Percentiles rank a stretch among this genome's conserved stretches.
Evolutionary conservation across 2,113 vertebrate genomes (phyloP).

Genomic region (Hystrix cristata): DNA sequence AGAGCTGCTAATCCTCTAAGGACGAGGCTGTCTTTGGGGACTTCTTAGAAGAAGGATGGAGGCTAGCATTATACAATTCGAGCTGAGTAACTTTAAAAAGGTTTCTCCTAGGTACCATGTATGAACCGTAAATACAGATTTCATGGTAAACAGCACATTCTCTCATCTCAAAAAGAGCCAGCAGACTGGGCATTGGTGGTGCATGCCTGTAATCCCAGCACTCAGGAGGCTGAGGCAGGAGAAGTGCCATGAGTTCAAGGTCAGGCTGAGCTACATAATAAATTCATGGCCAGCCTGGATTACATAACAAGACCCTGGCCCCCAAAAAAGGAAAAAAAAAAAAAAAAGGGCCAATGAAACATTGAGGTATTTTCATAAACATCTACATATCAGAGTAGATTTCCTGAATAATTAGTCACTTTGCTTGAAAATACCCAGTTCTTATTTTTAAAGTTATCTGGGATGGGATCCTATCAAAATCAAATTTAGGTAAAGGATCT

Average conservation of each 20-base stretch:
- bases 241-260: background rate
- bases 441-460: slow-evolving; percentile 5
- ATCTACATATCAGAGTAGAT: background rate
- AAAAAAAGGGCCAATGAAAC: background rate
- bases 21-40: background rate
- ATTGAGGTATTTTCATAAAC: slow-evolving; percentile 27
- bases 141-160: background rate
- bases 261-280: background rate
- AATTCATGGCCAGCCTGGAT: no score
- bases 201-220: background rate
- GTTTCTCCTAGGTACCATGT: background rate
- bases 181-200: background rate
- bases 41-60: background rate
- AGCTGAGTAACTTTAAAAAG: background rate
- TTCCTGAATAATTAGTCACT: slow-evolving; percentile 26
- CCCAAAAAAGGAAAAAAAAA: background rate
- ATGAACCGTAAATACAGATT: background rate
- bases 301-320: background rate
- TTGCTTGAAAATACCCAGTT: slow-evolving; percentile 21
- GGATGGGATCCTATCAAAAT: slow-evolving; percentile 12
- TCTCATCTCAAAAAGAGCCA: background rate
- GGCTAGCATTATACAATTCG: background rate
- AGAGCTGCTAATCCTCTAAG: background rate
- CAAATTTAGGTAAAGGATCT: background rate
- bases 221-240: background rate